phyloP scores from a whole-genome alignment of 2,797 vertebrate genomes.

The Anniella stebbinsi region DNA sequence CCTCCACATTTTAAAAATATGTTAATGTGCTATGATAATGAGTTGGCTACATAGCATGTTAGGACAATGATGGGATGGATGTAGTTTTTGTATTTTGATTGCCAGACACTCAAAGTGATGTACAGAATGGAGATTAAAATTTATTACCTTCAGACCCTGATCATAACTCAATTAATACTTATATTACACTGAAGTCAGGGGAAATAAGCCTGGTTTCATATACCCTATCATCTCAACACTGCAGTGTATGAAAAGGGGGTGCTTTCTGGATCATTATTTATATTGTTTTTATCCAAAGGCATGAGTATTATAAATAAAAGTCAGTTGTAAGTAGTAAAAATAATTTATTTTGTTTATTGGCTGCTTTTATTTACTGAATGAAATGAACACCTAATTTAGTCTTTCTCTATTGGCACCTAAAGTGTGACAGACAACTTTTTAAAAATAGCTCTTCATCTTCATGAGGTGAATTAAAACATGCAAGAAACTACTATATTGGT shows the following conservation, averaged over 20 bases:
- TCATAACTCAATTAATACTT: neutral
- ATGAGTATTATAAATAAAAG: neutral
- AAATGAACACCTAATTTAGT: neutral
- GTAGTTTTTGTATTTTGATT: neutral
- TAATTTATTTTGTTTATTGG: neutral
- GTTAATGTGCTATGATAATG: neutral
- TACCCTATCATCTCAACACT: neutral
- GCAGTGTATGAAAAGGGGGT: neutral
- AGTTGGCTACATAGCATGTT: neutral
- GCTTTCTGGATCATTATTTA: neutral
- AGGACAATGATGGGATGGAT: neutral
- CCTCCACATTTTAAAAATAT: too few species aligned
- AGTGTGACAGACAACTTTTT: neutral
- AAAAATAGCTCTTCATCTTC: neutral
- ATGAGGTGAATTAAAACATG: neutral
- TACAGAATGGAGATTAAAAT: neutral
- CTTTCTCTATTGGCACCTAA: neutral
- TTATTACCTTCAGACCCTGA: neutral
- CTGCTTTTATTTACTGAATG: neutral
- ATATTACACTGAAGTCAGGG: neutral
- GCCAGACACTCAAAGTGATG: neutral
- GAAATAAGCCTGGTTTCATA: neutral
- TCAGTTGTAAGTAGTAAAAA: neutral
- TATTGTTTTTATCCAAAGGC: neutral
- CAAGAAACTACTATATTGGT: neutral